Evolutionary conservation across 2,888 invertebrate genomes (phyloP).

Genomic region (Tinea trinotella): DNA sequence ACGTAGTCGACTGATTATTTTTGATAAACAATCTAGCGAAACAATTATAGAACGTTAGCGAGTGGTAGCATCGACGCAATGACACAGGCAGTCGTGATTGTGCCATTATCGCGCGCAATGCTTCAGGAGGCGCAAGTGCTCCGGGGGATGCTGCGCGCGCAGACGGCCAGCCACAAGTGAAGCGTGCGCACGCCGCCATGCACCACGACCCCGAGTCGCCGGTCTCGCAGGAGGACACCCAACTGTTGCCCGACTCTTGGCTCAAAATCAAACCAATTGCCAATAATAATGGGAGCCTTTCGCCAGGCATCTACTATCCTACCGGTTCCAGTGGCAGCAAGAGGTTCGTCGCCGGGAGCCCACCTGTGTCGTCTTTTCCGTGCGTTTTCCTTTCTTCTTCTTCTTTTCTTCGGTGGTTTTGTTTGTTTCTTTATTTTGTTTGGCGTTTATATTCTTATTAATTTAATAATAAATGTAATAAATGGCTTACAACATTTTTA

Average conservation of each 20-base stretch:
- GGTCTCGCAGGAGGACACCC: constrained; percentile 58
- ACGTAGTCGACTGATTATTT: constrained; percentile 54
- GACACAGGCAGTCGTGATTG: constrained; percentile 61
- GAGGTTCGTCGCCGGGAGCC: constrained; percentile 58
- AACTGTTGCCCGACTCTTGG: constrained; percentile 65
- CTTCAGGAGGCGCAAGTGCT: constrained; percentile 47
- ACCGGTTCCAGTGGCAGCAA: constrained; percentile 42
- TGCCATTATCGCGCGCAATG: constrained; percentile 67
- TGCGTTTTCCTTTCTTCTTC: neutral
- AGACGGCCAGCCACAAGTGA: constrained; percentile 43
- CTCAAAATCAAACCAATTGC: constrained; percentile 58
- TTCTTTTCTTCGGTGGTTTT: constrained; percentile 24
- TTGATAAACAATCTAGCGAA: constrained; percentile 58
- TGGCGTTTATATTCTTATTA: no score
- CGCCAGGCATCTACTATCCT: constrained; percentile 66
- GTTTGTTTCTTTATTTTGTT: constrained; percentile 26
- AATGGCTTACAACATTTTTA: neutral
- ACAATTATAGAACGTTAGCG: constrained; percentile 66
- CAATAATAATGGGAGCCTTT: constrained; percentile 54
- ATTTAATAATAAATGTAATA: constrained; percentile 32
- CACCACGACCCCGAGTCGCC: constrained; percentile 65
- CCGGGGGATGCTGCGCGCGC: constrained; percentile 49
- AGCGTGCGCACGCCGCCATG: constrained; percentile 44
- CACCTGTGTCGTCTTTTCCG: constrained; percentile 48
- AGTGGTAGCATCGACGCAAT: constrained; percentile 41